Evolutionary conservation across 2,797 vertebrate species (phyloP), one percentile per base, ranked within the genome.

Genomic region (Borostomias antarcticus): DNA sequence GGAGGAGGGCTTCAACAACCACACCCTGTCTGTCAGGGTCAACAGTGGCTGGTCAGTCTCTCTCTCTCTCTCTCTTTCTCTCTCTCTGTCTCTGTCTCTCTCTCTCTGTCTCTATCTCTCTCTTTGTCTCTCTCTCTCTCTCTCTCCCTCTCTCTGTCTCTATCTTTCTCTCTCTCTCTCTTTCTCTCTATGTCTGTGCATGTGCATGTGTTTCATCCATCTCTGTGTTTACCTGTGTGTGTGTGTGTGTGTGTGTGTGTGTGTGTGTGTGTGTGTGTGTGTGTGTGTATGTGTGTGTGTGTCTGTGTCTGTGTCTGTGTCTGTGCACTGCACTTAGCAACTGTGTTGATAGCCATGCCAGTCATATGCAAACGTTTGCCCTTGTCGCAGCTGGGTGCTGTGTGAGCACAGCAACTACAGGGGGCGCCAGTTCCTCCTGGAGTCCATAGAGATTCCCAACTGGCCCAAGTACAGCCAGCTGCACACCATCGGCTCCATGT

Each of bases 341-440:
- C 47, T 19, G n/a, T 4, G 21, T 25, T 43, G 19, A 10, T 45
- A 25, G n/a, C 32, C 4, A 2, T 2, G 4, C 5, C n/a, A n/a
- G n/a, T 53, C 0, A 21, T 3, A 26, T 29, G 17, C 65, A 26
- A 51, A n/a, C n/a, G n/a, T 50, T 30, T 40, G 13, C 15, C 63
- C 0, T 60, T 1, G 79, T 58, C 62, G 0, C 83, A 98, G 97
- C 53, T 99, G 97, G 97, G 96, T 98, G 84, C 69, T 97, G 19
- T 98, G 92, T 21, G 96, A 99, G 58, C 91, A 98, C 71, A 91
- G 89, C 0, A 94, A 98, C 88, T 98, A 95, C 90, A 95, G 96
- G 26, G 97, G 97, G 76, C 95, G 93, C 65, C 97, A 99, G 80
- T 95, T 97, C 93, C 83, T 98, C 1, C 81, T 96, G 79, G 93